A percentile compares a stretch with the other conserved stretches of the same genome.
Evolutionary conservation across 1,140 invertebrate species (phyloP).

Genomic region (Aplysia californica): DNA sequence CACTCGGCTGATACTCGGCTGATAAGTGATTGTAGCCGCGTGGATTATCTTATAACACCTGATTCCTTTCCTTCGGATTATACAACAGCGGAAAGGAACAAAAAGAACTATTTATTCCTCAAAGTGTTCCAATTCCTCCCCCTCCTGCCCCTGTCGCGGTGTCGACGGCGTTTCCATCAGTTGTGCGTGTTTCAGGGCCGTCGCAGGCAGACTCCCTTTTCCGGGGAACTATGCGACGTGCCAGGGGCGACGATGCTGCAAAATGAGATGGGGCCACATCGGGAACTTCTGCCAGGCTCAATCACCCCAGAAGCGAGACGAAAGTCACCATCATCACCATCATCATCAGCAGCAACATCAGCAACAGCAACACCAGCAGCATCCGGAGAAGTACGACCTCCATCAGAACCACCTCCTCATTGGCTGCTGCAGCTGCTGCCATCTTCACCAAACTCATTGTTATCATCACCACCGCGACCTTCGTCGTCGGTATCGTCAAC

Average conservation of each 20-base stretch:
- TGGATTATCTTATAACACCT: no score
- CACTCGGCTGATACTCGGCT: no score
- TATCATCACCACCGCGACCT: neutral
- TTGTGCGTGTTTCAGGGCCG: no score
- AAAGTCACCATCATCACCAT: neutral
- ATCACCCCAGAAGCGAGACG: neutral
- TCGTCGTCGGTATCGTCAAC: neutral
- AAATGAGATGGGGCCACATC: constrained; percentile 8
- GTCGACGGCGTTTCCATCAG: neutral
- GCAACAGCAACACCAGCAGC: neutral
- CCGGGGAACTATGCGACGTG: constrained; percentile 6
- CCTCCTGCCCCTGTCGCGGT: no score
- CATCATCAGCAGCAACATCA: neutral
- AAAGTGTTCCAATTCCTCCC: no score
- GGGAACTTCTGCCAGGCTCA: neutral
- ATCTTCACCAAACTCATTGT: neutral
- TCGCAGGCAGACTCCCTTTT: neutral
- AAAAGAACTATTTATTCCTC: no score
- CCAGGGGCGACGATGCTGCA: neutral
- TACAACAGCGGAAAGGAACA: no score
- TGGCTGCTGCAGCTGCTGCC: no score
- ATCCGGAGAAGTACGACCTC: neutral
- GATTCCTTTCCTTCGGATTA: no score
- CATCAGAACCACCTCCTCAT: no score
- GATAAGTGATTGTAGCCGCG: no score